These are phyloP conservation scores for Troides helena DNA, from an alignment of 2,888 invertebrate genomes.

Conservation along the genomic window DNA sequence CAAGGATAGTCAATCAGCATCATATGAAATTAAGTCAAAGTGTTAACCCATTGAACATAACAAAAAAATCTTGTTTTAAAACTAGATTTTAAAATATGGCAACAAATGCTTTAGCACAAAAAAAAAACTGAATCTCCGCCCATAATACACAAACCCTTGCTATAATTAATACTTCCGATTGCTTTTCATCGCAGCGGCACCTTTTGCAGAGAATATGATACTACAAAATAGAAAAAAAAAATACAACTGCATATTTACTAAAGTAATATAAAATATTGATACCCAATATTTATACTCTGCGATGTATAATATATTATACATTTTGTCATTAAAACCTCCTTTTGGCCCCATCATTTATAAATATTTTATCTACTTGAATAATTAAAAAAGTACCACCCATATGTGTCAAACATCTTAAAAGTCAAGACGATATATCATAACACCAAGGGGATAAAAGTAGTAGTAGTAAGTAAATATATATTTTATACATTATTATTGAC, in stretches of 20 bases:
- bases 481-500: not conserved
- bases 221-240: too few relatives aligned
- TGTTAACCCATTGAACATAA: too few relatives aligned
- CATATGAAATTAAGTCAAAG: too few relatives aligned
- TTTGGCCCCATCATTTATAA: too few relatives aligned
- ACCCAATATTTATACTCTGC: too few relatives aligned
- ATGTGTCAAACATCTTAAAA: not conserved
- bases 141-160: constrained; percentile 3
- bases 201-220: not conserved
- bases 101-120: not conserved
- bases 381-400: not conserved
- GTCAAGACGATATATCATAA: not conserved
- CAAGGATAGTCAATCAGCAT: too few relatives aligned
- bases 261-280: too few relatives aligned
- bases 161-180: constrained; percentile 21
- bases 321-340: too few relatives aligned
- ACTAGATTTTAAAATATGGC: not conserved
- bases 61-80: too few relatives aligned
- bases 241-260: too few relatives aligned
- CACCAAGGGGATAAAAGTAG: not conserved
- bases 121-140: not conserved
- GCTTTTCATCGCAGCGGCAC: constrained; percentile 15
- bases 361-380: too few relatives aligned
- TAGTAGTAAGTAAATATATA: not conserved
- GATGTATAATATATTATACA: too few relatives aligned